phyloP scores from a whole-genome alignment of 1,140 invertebrate genomes.

The Delia radicum region DNA sequence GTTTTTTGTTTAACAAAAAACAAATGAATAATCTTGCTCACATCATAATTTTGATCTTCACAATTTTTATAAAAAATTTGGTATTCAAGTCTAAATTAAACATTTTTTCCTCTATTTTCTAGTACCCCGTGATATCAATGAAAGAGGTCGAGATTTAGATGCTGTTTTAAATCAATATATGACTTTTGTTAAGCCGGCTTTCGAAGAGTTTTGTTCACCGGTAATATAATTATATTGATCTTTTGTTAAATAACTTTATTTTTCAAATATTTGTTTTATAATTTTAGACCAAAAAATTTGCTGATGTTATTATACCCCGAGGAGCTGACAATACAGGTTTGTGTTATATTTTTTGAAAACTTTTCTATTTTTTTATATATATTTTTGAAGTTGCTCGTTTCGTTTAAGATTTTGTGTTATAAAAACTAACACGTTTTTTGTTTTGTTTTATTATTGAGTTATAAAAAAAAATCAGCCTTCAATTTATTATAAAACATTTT shows the following conservation, averaged over 20 bases:
- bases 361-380: slow-evolving; percentile 8
- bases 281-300: slow-evolving; percentile 96
- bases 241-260: not conserved
- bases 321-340: slow-evolving; percentile 95
- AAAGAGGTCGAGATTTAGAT: slow-evolving; percentile 90
- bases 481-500: not conserved
- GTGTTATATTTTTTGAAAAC: slow-evolving; percentile 34
- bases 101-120: slow-evolving; percentile 28
- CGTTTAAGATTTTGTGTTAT: slow-evolving; percentile 7
- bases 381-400: slow-evolving; percentile 18
- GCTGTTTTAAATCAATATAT: slow-evolving; percentile 96
- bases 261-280: slow-evolving; percentile 22
- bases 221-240: slow-evolving; percentile 60
- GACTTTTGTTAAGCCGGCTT: slow-evolving; percentile 96
- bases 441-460: slow-evolving; percentile 3
- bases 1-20: too few species aligned
- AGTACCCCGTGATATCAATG: slow-evolving; percentile 94
- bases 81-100: not conserved
- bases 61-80: too few species aligned
- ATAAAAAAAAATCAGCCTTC: not conserved
- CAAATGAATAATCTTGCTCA: too few species aligned
- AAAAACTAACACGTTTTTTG: slow-evolving; percentile 2
- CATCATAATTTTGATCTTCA: too few species aligned
- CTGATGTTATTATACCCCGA: slow-evolving; percentile 97
- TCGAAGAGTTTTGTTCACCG: slow-evolving; percentile 98